Percentiles rank a stretch among this genome's conserved stretches.
Evolutionary conservation across 2,113 vertebrate genomes (phyloP).

Genomic region (Myanophis thanlyinensis): DNA sequence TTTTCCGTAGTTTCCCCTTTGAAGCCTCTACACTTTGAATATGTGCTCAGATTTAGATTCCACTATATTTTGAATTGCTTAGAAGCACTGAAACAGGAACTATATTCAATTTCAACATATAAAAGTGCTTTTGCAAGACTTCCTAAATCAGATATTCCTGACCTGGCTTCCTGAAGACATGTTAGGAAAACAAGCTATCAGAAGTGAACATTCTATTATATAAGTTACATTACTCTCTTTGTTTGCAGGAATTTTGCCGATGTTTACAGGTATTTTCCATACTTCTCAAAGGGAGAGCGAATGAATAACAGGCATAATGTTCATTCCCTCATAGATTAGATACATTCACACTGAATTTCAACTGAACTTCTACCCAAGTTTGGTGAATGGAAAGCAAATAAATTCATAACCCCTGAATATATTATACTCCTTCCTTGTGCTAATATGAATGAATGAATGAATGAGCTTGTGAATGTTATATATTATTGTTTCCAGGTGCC

Average conservation of each 20-base stretch:
- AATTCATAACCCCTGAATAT: not conserved
- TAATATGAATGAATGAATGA: not conserved
- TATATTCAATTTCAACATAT: not conserved
- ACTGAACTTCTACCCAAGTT: not conserved
- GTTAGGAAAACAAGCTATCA: not conserved
- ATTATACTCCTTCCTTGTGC: not conserved
- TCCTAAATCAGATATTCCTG: not conserved
- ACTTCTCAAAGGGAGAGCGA: no score
- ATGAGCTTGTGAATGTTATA: not conserved
- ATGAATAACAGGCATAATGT: not conserved
- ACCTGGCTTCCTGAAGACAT: not conserved
- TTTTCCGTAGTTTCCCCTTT: not conserved
- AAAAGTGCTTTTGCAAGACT: not conserved
- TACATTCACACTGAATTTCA: not conserved
- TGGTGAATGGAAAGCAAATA: not conserved
- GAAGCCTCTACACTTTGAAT: not conserved
- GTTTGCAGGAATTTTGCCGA: not conserved
- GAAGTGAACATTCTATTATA: not conserved
- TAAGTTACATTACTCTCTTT: not conserved
- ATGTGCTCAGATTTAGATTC: not conserved
- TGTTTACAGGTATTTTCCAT: not conserved
- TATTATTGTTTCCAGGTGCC: not conserved
- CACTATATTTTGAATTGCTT: not conserved
- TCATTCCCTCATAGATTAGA: not conserved
- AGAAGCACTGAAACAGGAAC: not conserved